These are phyloP conservation scores for Hyposmocoma kahamanoa DNA, from an alignment of 1,140 invertebrate genomes.

Conservation along the genomic window DNA sequence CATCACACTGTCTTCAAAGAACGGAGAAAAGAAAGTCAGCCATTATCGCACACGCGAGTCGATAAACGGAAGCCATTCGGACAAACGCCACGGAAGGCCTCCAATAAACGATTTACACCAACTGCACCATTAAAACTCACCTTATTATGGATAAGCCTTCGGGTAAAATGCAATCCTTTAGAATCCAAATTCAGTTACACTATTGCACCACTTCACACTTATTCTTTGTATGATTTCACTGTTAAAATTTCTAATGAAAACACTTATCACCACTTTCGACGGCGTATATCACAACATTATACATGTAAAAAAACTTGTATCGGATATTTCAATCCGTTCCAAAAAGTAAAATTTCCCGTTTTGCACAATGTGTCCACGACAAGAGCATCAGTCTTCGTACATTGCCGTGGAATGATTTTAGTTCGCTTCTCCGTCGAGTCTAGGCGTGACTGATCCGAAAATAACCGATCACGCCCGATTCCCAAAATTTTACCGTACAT, in stretches of 20 bases:
- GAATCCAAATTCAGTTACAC: constrained; percentile 56
- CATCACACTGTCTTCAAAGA: constrained; percentile 30
- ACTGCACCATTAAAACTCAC: constrained; percentile 36
- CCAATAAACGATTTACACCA: constrained; percentile 1
- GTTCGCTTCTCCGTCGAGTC: constrained; percentile 70
- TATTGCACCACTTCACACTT: constrained; percentile 60
- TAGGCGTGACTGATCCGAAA: constrained; percentile 68
- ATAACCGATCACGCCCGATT: constrained; percentile 44
- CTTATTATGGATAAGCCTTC: constrained; percentile 46
- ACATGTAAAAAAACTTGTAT: constrained; percentile 48
- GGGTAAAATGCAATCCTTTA: constrained; percentile 52
- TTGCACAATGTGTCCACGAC: constrained; percentile 59
- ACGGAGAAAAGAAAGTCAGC: constrained; percentile 64
- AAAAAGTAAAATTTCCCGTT: constrained; percentile 54
- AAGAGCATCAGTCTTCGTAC: constrained; percentile 68
- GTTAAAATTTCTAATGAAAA: constrained; percentile 40
- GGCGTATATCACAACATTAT: constrained; percentile 57
- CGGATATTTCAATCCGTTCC: constrained; percentile 49
- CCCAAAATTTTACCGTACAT: constrained; percentile 10
- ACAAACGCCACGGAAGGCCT: constrained; percentile 54
- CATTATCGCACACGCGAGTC: constrained; percentile 71
- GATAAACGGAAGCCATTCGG: constrained; percentile 69
- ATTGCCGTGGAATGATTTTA: constrained; percentile 68
- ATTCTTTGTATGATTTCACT: constrained; percentile 48
- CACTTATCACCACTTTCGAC: constrained; percentile 58